Conservation (phyloP, 2,113 vertebrate genomes). For the Donacobius atricapilla region DNA sequence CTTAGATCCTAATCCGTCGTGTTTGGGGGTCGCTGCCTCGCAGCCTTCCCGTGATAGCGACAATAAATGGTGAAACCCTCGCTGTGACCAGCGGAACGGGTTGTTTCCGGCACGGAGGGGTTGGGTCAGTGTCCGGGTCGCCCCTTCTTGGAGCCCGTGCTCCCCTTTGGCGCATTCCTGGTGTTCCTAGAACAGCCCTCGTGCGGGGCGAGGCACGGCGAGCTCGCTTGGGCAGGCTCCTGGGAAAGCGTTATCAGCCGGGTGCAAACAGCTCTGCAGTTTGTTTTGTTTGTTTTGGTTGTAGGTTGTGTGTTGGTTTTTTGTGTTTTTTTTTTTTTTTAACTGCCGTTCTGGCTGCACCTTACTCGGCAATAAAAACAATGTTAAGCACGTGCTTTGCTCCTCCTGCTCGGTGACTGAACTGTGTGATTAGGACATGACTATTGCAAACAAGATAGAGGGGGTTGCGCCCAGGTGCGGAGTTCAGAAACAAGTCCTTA, state of each 20-base stretch:
- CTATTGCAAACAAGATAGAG: neutral
- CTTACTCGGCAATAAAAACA: constrained; percentile 1
- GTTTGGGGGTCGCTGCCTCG: neutral
- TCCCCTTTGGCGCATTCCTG: neutral
- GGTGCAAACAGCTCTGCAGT: neutral
- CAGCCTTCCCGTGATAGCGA: neutral
- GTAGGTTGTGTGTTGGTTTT: no score
- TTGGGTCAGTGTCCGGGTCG: no score
- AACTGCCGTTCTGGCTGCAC: neutral
- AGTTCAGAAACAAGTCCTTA: neutral
- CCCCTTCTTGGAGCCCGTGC: neutral
- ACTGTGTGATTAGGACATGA: neutral
- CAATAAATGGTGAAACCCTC: accelerated
- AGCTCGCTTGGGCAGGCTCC: accelerated
- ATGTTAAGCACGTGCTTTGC: neutral
- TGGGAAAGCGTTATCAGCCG: neutral
- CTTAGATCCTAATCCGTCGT: accelerated
- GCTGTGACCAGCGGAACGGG: neutral
- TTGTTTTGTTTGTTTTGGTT: neutral
- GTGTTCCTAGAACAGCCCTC: neutral
- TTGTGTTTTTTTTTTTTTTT: no score
- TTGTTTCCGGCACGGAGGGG: neutral
- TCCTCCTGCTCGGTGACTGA: neutral
- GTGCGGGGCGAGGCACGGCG: neutral
- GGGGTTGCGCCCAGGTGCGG: neutral